Conservation (phyloP, 2,888 invertebrate species). For the Aethes cnicana region DNA sequence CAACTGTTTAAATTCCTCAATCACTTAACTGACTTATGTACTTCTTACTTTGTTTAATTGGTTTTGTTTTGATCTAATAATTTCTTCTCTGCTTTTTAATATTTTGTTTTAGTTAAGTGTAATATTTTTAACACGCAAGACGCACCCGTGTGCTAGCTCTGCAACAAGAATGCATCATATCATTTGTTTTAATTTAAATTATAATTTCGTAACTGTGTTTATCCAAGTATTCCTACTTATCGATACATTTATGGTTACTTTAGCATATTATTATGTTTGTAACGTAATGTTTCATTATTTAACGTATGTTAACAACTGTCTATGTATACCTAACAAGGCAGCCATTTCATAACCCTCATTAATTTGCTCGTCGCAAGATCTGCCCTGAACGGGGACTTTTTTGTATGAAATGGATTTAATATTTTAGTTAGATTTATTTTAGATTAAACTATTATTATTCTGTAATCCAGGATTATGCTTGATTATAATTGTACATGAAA, state of each 20-base stretch:
- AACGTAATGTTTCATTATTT: conserved; percentile 19
- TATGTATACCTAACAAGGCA: conserved; percentile 41
- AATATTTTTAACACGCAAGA: conserved; percentile 50
- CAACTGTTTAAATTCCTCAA: neutral
- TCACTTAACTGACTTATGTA: conserved; percentile 37
- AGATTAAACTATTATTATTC: conserved; percentile 37
- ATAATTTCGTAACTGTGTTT: conserved; percentile 67
- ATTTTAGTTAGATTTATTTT: conserved; percentile 40
- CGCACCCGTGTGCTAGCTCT: conserved; percentile 62
- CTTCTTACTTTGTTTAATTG: conserved; percentile 14
- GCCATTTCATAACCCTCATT: conserved; percentile 53
- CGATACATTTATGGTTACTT: conserved; percentile 40
- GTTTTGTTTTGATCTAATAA: conserved; percentile 31
- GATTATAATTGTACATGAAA: conserved; percentile 24
- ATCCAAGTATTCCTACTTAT: conserved; percentile 63
- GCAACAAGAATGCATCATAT: conserved; percentile 83
- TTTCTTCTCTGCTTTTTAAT: conserved; percentile 48
- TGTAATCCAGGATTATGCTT: conserved; percentile 31
- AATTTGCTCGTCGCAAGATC: conserved; percentile 46
- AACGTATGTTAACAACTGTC: conserved; percentile 15
- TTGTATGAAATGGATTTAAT: conserved; percentile 72
- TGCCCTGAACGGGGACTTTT: conserved; percentile 71
- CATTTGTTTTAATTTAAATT: conserved; percentile 80
- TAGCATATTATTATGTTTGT: conserved; percentile 29
- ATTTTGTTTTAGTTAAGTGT: conserved; percentile 37